Evolutionary conservation across 2,113 vertebrate species (phyloP), one percentile per base, ranked within the genome.

Genomic region (Rhodinocichla rosea): DNA sequence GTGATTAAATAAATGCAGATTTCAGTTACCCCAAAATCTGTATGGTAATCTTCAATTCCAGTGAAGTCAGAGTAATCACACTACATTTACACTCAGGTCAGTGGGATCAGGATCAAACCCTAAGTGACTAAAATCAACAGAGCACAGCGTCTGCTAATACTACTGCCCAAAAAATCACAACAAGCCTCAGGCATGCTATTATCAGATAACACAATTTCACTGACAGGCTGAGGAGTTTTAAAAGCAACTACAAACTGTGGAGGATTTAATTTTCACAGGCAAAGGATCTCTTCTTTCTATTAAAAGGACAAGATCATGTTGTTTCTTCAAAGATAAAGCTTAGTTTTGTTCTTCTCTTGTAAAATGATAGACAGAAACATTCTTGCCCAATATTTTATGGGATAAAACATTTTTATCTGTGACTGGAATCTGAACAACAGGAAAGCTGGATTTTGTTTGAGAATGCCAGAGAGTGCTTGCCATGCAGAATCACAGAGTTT

Each of bases 51-150:
- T n/a, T n/a, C n/a, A n/a, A n/a, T 71, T 86, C 64, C 42, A 85
- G 47, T 35, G 65, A 83, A 89, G 73, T 47, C 65, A 67, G 16
- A 55, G 44, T 57, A 74, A 70, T 71, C 78, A 35, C 24, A 69
- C 28, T 56, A 65, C 52, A 24, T 87, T 87, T 80, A 57, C 47
- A 78, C 39, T 24, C 35, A 24, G 53, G 37, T 85, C 80, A 84
- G 24, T 12, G 50, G 47, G n/a, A 76, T 83, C 57, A 88, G 77
- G 81, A 89, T 97, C 37, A 92, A 89, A 70, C n/a, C 37, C 7
- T 57, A 53, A 95, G 71, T 96, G 95, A 97, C 94, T 97, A 95
- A 98, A 98, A 98, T 95, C 95, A 78, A 96, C 94, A 95, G 78
- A 97, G 94, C 77, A 92, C 92, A 97, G 95, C 86, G 94, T 97